phyloP scores from a whole-genome alignment of 2,888 invertebrate genomes.

The Dermolepida albohirtum region DNA sequence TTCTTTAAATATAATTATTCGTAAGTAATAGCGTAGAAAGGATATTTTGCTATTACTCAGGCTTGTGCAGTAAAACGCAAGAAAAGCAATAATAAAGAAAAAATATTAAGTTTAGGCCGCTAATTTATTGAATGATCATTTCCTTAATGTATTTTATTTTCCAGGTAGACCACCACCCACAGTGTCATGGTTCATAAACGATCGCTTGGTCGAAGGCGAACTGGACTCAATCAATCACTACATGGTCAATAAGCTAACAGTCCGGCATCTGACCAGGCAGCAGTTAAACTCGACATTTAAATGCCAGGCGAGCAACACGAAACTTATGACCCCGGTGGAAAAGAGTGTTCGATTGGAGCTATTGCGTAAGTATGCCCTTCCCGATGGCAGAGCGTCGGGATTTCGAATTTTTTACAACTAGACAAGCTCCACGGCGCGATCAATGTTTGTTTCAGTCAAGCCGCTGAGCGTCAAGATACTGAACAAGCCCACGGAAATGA shows the following conservation, averaged over 20 bases:
- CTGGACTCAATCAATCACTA: conserved; percentile 79
- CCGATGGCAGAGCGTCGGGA: conserved; percentile 5
- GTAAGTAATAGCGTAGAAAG: no score
- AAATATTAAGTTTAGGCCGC: no score
- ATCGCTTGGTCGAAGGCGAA: conserved; percentile 77
- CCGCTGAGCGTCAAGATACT: conserved; percentile 82
- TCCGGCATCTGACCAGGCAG: conserved; percentile 78
- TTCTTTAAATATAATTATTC: no score
- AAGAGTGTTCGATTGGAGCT: conserved; percentile 86
- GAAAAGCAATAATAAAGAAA: no score
- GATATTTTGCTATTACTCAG: no score
- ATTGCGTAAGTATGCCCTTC: conserved; percentile 75
- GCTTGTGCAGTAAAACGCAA: no score
- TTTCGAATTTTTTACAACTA: conserved; percentile 15
- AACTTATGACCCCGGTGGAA: conserved; percentile 85
- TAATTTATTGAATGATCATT: background rate
- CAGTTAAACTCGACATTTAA: conserved; percentile 88
- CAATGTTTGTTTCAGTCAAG: conserved; percentile 73
- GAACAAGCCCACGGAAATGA: conserved; percentile 80
- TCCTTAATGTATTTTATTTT: conserved; percentile 44
- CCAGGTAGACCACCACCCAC: conserved; percentile 85
- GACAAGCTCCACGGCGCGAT: background rate
- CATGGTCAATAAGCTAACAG: conserved; percentile 82
- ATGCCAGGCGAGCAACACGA: conserved; percentile 89
- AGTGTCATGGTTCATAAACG: conserved; percentile 86